Base-by-base conservation (phyloP, 37 sponge, comb jelly and placozoan species). In the Spongilla lacustris region DNA sequence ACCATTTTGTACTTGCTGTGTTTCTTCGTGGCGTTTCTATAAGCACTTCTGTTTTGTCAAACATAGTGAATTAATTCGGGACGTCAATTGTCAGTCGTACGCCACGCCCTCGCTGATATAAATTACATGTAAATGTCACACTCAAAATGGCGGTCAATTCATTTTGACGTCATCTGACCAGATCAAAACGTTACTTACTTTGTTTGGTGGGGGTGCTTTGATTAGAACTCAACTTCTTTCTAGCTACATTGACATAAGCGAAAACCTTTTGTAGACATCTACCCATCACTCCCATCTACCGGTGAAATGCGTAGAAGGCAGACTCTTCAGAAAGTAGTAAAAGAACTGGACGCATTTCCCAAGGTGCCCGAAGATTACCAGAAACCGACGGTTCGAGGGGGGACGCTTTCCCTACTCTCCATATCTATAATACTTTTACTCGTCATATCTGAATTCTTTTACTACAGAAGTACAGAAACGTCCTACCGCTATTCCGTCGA, bases 331-430 rank as follows among this genome's bases (percentile, higher is more conserved):
- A 85, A 85, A 49, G 86, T 88, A 9, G 96, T 97, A 31, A 88
- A 89, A 69, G 86, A 93, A 49, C 71, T 97, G 10, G 98, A 97
- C 76, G 96, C 96, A 1, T 97, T 97, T 66, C 92, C 98, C 10
- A 97, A 97, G 77, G 90, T 95, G 1, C 71, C 89, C 22, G 92
- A 97, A 30, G 93, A 93, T 81, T 93, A 89, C 83, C 79, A 86
- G 76, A 92, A 86, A 49, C 85, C 91, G 46, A 88, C 94, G 24
- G 79, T 75, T 25, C 77, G 98, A 23, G 98, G 98, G 22, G 98
- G 96, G 12, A 83, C 86, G 23, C 36, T 95, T 36, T 95, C 98
- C 23, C 29, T 97, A 68, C 26, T 93, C 50, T 74, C 88, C 28
- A 36, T 97, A 21, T 83, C 94, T 36, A 50, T 93, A 36, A 95